phyloP scores from a whole-genome alignment of 2,797 vertebrate species.

The Chaetodon trifasciatus region DNA sequence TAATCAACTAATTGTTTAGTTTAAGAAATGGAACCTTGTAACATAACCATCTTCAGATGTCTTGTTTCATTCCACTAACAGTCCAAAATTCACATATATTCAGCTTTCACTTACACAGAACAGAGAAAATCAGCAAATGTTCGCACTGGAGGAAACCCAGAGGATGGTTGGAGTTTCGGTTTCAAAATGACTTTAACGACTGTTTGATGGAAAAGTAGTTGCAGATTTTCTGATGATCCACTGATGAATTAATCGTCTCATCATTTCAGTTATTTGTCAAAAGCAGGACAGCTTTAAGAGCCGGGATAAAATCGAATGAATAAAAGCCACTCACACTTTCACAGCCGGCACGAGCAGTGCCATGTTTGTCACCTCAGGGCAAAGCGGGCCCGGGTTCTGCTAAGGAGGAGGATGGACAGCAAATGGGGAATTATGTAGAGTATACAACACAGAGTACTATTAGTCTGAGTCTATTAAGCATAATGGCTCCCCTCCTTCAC shows the following conservation, averaged over 20 bases:
- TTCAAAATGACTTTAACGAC: neutral
- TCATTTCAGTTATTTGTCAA: slow-evolving; percentile 8
- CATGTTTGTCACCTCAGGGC: slow-evolving; percentile 55
- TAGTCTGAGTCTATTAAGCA: slow-evolving; percentile 63
- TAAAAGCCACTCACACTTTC: slow-evolving; percentile 11
- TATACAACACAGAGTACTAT: slow-evolving; percentile 54
- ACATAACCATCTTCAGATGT: neutral
- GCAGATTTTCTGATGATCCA: neutral
- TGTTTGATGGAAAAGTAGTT: neutral
- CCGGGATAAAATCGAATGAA: slow-evolving; percentile 15
- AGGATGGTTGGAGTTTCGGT: neutral
- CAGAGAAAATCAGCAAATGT: neutral
- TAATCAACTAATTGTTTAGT: too few species aligned
- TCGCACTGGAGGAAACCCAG: neutral
- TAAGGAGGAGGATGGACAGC: slow-evolving; percentile 53
- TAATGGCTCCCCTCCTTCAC: slow-evolving; percentile 65
- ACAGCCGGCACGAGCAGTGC: slow-evolving; percentile 28
- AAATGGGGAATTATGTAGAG: slow-evolving; percentile 62
- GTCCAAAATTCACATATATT: neutral
- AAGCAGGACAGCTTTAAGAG: slow-evolving; percentile 26
- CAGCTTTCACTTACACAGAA: neutral
- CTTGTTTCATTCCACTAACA: neutral
- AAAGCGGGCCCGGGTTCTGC: slow-evolving; percentile 49
- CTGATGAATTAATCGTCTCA: slow-evolving; percentile 6
- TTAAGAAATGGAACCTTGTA: neutral